Evolutionary conservation across 2,113 vertebrate species (phyloP).

Genomic region (Coreoperca whiteheadi): DNA sequence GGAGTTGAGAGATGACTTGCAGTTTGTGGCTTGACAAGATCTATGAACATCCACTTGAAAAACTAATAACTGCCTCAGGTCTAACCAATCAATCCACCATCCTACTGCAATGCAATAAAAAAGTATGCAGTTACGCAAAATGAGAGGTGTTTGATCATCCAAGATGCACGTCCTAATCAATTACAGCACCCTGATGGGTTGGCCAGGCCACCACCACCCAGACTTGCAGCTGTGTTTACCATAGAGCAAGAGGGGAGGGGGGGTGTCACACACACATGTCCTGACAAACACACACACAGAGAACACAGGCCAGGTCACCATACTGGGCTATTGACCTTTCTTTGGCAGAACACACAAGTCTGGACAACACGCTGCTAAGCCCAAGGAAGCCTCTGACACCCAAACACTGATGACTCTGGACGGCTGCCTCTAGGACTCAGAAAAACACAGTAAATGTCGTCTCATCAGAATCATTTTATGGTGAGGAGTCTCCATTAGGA

Average conservation of each 20-base stretch:
- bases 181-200: constrained; percentile 6
- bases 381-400: constrained; percentile 8
- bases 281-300: constrained; percentile 42
- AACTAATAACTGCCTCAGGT: not conserved
- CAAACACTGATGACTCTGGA: constrained; percentile 8
- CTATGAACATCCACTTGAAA: not conserved
- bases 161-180: constrained; percentile 6
- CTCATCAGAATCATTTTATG: no score
- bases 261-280: constrained; percentile 40
- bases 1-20: not conserved
- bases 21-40: not conserved
- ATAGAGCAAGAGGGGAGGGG: not conserved
- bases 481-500: not conserved
- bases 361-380: constrained; percentile 23
- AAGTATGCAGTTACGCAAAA: not conserved
- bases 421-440: not conserved
- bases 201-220: constrained; percentile 3
- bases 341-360: constrained; percentile 47
- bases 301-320: constrained; percentile 22
- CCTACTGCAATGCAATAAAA: not conserved
- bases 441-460: not conserved
- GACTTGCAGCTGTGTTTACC: constrained; percentile 66
- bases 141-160: not conserved
- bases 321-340: constrained; percentile 45
- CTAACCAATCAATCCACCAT: not conserved